These are phyloP conservation scores for Drosophila acutilabella DNA, from an alignment of 2,888 invertebrate genomes.

Conservation along the genomic window DNA sequence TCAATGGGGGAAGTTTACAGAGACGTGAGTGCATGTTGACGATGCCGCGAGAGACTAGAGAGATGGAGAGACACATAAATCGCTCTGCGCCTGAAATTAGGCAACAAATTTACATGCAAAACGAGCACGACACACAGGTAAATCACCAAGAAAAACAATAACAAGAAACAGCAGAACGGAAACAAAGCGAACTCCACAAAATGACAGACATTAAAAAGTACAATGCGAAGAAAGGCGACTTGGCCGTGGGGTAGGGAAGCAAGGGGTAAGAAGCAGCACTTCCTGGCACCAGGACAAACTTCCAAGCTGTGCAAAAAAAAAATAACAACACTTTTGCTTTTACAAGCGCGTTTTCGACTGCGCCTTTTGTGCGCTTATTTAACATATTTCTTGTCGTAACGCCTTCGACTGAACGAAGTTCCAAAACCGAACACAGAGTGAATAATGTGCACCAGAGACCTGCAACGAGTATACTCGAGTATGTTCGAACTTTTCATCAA, in stretches of 20 bases:
- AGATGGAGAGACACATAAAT: constrained; percentile 54
- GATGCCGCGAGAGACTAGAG: constrained; percentile 26
- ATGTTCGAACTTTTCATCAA: too few species aligned
- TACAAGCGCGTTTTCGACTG: constrained; percentile 52
- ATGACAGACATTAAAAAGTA: constrained; percentile 55
- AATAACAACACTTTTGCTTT: constrained; percentile 69
- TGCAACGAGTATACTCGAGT: too few species aligned
- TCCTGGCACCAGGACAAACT: constrained; percentile 8
- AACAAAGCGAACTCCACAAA: constrained; percentile 38
- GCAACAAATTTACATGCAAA: constrained; percentile 72
- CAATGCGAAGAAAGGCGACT: constrained; percentile 17
- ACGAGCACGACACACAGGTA: constrained; percentile 61
- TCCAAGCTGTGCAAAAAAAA: constrained; percentile 2
- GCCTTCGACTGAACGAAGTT: constrained; percentile 30
- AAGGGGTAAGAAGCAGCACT: constrained; percentile 19
- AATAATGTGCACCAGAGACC: constrained; percentile 82
- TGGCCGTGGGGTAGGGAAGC: constrained; percentile 19
- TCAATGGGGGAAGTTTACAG: constrained; percentile 47
- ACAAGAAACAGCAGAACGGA: constrained; percentile 36
- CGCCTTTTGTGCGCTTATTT: constrained; percentile 60
- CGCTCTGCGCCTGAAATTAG: constrained; percentile 63
- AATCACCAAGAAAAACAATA: constrained; percentile 60
- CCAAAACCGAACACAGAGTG: constrained; percentile 49
- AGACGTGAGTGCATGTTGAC: constrained; percentile 64
- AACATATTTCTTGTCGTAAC: constrained; percentile 59